These are phyloP conservation scores for Miniopterus natalensis DNA, from an alignment of 2,113 vertebrate genomes.

Conservation along the genomic window DNA sequence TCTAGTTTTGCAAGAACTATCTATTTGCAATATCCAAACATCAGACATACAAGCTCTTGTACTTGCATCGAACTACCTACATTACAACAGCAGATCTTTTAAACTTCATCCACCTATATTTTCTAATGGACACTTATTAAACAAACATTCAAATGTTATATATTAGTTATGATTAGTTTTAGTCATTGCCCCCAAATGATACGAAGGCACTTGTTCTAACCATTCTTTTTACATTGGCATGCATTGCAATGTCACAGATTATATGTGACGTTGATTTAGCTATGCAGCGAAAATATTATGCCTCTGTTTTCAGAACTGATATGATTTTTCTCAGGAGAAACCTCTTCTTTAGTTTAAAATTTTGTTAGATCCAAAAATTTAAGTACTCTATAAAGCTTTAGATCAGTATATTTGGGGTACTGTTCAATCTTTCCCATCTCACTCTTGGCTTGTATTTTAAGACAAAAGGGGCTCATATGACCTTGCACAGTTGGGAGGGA, in stretches of 20 bases:
- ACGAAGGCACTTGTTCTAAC: background rate
- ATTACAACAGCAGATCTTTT: background rate
- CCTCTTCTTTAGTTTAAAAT: background rate
- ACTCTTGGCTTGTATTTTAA: background rate
- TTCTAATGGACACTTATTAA: background rate
- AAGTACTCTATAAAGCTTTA: background rate
- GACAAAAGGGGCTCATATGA: background rate
- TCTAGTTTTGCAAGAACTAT: background rate
- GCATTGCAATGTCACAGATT: background rate
- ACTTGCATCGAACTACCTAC: background rate
- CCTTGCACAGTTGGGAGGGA: background rate
- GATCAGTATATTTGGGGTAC: background rate
- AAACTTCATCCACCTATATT: background rate
- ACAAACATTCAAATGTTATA: background rate
- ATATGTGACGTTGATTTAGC: background rate
- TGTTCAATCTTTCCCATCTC: background rate
- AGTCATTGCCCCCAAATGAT: background rate
- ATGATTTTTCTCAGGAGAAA: background rate
- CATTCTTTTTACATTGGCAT: background rate
- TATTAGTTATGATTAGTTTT: background rate
- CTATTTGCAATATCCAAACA: background rate
- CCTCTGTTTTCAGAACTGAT: background rate
- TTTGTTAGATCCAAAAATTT: background rate
- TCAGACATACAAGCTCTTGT: background rate
- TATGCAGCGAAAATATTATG: background rate